These are phyloP conservation scores for Ageneiosus marmoratus DNA, from an alignment of 2,113 vertebrate species.

Conservation along the genomic window DNA sequence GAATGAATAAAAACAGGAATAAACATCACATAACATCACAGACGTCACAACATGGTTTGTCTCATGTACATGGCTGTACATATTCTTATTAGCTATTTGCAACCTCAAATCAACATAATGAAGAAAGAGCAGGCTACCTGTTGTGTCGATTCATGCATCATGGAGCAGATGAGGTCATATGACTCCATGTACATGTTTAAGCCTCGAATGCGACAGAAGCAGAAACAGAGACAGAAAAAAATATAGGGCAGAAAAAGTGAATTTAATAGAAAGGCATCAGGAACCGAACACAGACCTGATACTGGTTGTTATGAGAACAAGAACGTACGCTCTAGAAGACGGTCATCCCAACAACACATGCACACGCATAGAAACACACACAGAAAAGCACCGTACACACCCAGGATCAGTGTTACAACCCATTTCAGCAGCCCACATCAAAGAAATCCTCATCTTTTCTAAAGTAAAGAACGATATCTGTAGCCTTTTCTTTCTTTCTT, in stretches of 20 bases:
- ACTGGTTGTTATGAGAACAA: slow-evolving; percentile 1
- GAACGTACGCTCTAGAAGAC: slow-evolving; percentile 3
- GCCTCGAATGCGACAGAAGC: background rate
- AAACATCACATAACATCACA: too few species aligned
- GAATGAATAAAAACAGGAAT: too few species aligned
- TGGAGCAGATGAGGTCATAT: background rate
- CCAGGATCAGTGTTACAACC: background rate
- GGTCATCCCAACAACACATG: slow-evolving; percentile 5
- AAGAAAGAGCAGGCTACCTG: background rate
- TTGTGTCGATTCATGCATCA: background rate
- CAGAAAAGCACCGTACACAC: background rate
- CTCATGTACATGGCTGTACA: background rate
- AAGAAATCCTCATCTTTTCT: background rate
- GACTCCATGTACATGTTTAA: background rate
- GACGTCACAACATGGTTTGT: too few species aligned
- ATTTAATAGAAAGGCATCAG: slow-evolving; percentile 52
- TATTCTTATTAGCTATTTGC: background rate
- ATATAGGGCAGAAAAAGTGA: background rate
- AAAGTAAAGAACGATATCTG: background rate
- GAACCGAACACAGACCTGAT: slow-evolving; percentile 3
- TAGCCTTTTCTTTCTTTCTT: background rate
- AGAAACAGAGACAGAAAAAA: background rate
- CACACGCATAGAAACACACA: background rate
- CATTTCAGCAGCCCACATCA: background rate
- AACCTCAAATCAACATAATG: background rate